These are phyloP conservation scores for Calameuta filiformis DNA, from an alignment of 2,888 invertebrate genomes.

Conservation along the genomic window DNA sequence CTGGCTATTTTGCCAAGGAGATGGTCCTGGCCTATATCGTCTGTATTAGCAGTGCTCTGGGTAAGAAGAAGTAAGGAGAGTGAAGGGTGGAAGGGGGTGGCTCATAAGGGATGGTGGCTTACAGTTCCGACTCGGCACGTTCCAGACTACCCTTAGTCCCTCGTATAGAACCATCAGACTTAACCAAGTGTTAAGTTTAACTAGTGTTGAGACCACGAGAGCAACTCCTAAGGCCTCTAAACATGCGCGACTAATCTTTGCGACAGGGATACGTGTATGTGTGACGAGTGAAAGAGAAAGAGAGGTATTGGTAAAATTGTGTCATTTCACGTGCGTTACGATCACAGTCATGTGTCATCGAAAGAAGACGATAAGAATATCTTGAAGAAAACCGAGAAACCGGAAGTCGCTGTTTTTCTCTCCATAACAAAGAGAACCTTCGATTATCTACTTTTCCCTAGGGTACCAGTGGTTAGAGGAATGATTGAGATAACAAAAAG, in stretches of 20 bases:
- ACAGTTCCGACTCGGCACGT: constrained; percentile 29
- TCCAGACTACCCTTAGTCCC: constrained; percentile 23
- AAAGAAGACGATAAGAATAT: background rate
- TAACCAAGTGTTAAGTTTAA: constrained; percentile 58
- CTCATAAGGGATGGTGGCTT: constrained; percentile 32
- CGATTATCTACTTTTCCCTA: background rate
- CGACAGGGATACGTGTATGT: background rate
- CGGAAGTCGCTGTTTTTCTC: background rate
- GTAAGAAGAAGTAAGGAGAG: background rate
- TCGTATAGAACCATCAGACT: constrained; percentile 36
- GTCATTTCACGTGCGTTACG: background rate
- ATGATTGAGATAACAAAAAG: background rate
- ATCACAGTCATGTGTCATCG: background rate
- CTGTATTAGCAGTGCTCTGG: background rate
- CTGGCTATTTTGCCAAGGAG: background rate
- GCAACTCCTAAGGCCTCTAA: constrained; percentile 11
- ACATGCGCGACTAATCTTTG: background rate
- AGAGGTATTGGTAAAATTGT: background rate
- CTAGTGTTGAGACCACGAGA: constrained; percentile 37
- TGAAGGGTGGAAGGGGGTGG: background rate
- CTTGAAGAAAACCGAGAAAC: background rate
- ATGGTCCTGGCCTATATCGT: background rate
- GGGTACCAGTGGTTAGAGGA: background rate
- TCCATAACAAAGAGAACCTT: too few relatives aligned
- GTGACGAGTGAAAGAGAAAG: constrained; percentile 14